Evolutionary conservation across 2,888 invertebrate species (phyloP), one percentile per base, ranked within the genome.

Genomic region (Volucella inanis): DNA sequence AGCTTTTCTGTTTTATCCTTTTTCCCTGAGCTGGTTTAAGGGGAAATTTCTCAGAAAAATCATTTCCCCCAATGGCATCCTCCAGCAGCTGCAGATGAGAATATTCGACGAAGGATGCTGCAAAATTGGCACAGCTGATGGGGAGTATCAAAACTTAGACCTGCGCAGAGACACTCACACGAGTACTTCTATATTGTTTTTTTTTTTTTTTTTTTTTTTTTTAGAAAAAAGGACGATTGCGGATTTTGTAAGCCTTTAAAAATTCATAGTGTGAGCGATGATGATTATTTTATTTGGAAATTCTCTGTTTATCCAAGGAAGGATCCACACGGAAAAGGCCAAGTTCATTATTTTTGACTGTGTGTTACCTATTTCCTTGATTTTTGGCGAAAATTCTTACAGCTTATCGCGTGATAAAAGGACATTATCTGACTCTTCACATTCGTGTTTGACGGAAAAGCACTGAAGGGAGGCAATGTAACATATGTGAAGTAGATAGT

Each of bases 51-150:
- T 8, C 18, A 22, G 15, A 52, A 52, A 15, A 43, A 8, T 11
- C 18, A 18, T 15, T 54, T 31, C 52, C 14, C 52, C 45, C 22
- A 15, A 43, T 11, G 14, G 50, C 54, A 38, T 47, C 64, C 31
- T n/a, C 2, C 9, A 57, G 49, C 31, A 22, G 54, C 31, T 10
- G 12, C 12, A 11, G 14, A 38, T 47, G 50, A 31, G 31, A 65
- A 49, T 64, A 71, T 41, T 80, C 12, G 55, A 84, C 80, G 84
- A 84, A 80, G 39, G 84, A 85, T 77, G 71, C 85, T 85, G 85
- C 76, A 85, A 68, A 77, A 43, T 55, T 77, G 54, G 38, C 68
- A 62, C 85, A 85, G 85, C 85, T 85, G 81, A 74, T 77, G 14
- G 18, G 45, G 68, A 65, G 31, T 49, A 41, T 15, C 11, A 52